A percentile compares a stretch with the other conserved stretches of the same genome.
These are phyloP conservation scores for Melospiza melodia DNA, from an alignment of 2,113 vertebrate species.

Conservation along the genomic window DNA sequence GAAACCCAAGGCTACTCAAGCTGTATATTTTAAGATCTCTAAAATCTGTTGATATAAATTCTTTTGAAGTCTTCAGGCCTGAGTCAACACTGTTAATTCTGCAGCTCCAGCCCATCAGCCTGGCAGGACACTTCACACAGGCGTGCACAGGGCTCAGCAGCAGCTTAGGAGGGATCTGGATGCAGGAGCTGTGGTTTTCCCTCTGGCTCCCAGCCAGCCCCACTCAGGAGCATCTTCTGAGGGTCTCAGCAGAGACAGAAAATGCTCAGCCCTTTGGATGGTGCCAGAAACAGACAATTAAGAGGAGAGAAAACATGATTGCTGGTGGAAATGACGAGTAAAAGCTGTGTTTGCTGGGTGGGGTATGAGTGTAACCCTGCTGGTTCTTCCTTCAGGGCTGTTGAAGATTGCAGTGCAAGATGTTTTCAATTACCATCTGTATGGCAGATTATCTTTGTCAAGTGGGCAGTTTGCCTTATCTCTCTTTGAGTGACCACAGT, in stretches of 20 bases:
- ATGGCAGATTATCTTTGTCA: too few species aligned
- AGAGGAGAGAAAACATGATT: background rate
- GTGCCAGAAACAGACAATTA: background rate
- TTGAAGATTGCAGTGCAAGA: too few species aligned
- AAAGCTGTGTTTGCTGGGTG: background rate
- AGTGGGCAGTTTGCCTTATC: too few species aligned
- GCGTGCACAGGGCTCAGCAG: background rate
- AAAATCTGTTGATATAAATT: slow-evolving; percentile 75
- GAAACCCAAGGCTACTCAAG: slow-evolving; percentile 75
- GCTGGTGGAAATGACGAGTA: background rate
- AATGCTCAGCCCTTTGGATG: background rate
- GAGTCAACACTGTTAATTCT: slow-evolving; percentile 74
- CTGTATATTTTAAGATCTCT: slow-evolving; percentile 74
- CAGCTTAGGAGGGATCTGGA: background rate
- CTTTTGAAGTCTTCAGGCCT: slow-evolving; percentile 63
- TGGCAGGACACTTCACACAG: slow-evolving; percentile 4
- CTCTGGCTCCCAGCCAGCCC: background rate
- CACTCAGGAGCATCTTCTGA: background rate
- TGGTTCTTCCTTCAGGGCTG: background rate
- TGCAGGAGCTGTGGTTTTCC: background rate
- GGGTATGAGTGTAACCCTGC: background rate
- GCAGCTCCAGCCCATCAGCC: slow-evolving; percentile 35
- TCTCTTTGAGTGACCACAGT: too few species aligned
- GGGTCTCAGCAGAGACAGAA: background rate
- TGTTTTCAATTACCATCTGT: too few species aligned